Conservation (phyloP, 2,888 invertebrate genomes). For the Vandiemenella viatica region DNA sequence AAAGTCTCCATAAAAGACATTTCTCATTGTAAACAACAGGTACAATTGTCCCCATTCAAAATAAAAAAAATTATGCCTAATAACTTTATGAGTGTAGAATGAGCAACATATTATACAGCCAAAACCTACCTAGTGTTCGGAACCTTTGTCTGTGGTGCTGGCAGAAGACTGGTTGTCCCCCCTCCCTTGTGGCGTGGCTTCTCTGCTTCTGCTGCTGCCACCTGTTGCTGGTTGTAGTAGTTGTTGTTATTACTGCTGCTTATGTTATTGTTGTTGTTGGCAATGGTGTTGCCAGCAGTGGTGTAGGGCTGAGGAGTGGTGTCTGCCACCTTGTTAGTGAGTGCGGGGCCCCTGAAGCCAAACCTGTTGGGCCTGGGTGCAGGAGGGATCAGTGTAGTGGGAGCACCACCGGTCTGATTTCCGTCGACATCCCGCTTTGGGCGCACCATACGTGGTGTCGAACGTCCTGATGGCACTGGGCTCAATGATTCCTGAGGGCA, state of each 20-base stretch:
- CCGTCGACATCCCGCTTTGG: conserved; percentile 51
- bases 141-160: neutral
- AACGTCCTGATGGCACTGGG: conserved; percentile 40
- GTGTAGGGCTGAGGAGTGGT: conserved; percentile 39
- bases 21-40: no score
- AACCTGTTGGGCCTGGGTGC: conserved; percentile 58
- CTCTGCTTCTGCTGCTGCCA: no score
- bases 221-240: no score
- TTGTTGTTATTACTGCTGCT: no score
- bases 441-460: conserved; percentile 46
- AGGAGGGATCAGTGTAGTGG: no score
- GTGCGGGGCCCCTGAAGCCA: conserved; percentile 46
- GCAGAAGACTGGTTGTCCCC: conserved; percentile 8
- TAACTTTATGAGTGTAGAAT: no score
- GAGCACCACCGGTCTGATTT: conserved; percentile 26
- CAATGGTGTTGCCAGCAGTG: conserved; percentile 53
- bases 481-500: conserved; percentile 12
- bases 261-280: no score
- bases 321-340: conserved; percentile 53
- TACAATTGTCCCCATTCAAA: no score
- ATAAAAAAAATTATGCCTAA: no score
- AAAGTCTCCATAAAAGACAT: no score
- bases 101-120: no score
- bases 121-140: no score
- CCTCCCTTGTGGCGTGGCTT: conserved; percentile 11